These are phyloP conservation scores for Leucophenga montana DNA, from an alignment of 2,888 invertebrate species.

Conservation along the genomic window DNA sequence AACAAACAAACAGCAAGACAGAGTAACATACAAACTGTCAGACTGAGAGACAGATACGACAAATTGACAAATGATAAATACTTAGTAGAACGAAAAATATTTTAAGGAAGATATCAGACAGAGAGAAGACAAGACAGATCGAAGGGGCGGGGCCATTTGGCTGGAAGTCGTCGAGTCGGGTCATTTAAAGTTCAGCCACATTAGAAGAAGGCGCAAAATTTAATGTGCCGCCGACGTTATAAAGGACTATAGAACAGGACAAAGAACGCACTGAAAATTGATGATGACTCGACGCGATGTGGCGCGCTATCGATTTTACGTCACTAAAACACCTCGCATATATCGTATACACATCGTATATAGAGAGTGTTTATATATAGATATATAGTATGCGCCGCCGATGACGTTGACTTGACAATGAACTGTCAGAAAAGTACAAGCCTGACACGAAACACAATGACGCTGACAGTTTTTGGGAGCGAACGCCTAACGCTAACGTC, in stretches of 20 bases:
- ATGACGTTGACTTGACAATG: conserved; percentile 21
- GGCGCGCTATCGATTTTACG: conserved; percentile 14
- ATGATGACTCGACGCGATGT: conserved; percentile 11
- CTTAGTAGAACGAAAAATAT: conserved; percentile 17
- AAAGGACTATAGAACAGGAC: not conserved
- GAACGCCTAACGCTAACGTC: too few species aligned
- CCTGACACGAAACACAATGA: conserved; percentile 8
- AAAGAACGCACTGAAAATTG: conserved; percentile 14
- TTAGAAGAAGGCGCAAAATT: conserved; percentile 15
- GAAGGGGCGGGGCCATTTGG: not conserved
- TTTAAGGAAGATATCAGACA: conserved; percentile 9
- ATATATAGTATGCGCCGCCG: not conserved
- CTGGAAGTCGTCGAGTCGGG: not conserved
- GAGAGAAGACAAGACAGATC: not conserved
- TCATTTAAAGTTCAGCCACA: conserved; percentile 19
- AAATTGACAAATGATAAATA: conserved; percentile 43
- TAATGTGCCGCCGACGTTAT: not conserved
- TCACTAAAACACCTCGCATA: not conserved
- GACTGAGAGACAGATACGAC: conserved; percentile 15
- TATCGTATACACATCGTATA: too few species aligned
- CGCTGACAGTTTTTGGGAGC: conserved; percentile 14
- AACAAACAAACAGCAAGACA: not conserved
- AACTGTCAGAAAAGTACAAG: conserved; percentile 23
- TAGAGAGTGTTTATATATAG: not conserved
- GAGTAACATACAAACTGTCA: not conserved